Conservation (phyloP, 2,113 vertebrate species). For the Petromus typicus region DNA sequence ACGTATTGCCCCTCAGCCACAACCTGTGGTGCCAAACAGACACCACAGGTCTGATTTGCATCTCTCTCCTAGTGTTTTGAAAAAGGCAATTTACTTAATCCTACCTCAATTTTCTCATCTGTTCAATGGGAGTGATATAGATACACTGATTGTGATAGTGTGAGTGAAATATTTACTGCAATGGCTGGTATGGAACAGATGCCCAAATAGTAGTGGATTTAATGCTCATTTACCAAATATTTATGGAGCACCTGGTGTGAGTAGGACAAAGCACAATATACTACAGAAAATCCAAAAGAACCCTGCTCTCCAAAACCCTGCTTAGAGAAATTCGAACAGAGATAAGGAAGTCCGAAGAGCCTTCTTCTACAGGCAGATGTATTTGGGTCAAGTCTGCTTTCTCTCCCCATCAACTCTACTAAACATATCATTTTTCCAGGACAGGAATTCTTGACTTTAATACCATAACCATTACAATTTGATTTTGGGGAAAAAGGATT, state of each 20-base stretch:
- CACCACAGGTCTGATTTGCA: background rate
- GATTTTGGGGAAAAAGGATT: background rate
- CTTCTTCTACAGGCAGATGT: background rate
- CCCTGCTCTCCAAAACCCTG: background rate
- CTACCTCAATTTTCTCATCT: slow-evolving; percentile 18
- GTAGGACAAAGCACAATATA: background rate
- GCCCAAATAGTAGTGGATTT: background rate
- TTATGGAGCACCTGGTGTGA: background rate
- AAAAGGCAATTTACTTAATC: background rate
- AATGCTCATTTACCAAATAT: background rate
- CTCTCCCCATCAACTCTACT: background rate
- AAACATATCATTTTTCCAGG: background rate
- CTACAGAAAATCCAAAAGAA: background rate
- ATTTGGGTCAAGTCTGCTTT: slow-evolving; percentile 7
- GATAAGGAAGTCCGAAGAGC: background rate
- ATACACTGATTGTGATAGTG: background rate
- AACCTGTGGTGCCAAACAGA: background rate
- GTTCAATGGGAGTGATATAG: background rate
- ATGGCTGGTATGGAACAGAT: background rate
- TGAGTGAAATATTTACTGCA: background rate
- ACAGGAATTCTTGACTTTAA: background rate
- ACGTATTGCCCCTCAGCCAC: background rate
- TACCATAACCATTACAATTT: background rate
- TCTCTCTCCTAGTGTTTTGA: background rate
- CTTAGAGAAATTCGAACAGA: background rate